These are phyloP conservation scores for Ficedula albicollis DNA, from an alignment of 2,797 vertebrate genomes.

Conservation along the genomic window DNA sequence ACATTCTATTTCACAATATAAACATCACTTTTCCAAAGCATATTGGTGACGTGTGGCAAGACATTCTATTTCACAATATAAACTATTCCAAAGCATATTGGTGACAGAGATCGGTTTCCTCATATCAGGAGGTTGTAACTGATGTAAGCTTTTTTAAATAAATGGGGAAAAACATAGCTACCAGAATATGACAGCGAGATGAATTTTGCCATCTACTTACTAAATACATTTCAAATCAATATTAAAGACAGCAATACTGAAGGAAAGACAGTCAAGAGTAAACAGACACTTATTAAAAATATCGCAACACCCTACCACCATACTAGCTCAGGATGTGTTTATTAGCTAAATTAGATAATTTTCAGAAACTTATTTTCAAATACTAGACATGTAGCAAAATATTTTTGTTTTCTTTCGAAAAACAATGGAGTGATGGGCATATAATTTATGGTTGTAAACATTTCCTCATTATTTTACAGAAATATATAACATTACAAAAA, in stretches of 20 bases:
- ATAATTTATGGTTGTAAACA: neutral
- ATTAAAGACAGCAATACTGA: neutral
- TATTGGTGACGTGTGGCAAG: neutral
- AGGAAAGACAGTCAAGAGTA: neutral
- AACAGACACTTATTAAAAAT: neutral
- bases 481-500: neutral
- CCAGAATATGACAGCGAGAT: neutral
- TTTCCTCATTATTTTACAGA: neutral
- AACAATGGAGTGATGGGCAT: neutral
- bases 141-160: neutral
- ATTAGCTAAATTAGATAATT: neutral
- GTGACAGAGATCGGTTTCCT: neutral
- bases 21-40: neutral
- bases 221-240: neutral
- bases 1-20: neutral
- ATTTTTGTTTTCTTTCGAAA: neutral
- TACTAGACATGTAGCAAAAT: neutral
- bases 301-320: neutral
- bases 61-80: neutral
- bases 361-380: neutral
- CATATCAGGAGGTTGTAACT: neutral
- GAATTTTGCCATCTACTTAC: neutral
- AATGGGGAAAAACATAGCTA: neutral
- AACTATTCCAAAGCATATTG: neutral
- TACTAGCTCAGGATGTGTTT: neutral